Evolutionary conservation across 2,888 invertebrate genomes (phyloP), one percentile per base, ranked within the genome.

Genomic region (Chymomyza caudatula): DNA sequence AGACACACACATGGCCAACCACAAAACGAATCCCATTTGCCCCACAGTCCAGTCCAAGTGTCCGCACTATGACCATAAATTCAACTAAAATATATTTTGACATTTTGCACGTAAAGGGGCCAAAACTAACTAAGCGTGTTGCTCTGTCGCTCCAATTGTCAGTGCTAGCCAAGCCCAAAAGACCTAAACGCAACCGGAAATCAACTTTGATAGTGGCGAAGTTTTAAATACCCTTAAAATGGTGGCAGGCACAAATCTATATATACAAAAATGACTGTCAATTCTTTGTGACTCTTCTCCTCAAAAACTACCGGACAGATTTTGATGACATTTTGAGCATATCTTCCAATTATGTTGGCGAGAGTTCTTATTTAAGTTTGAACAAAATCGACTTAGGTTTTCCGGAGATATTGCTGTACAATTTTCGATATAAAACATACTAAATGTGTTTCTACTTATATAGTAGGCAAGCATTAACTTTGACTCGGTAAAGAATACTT

Each of bases 81-180:
- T 82, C 82, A 77, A 82, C 77, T 76, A 71, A 84, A 82, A 82
- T 82, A 76, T 82, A 82, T 82, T 82, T 84, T 82, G 82, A 82
- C 82, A 82, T 84, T 82, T 84, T 77, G 81, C 78, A 81, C 81
- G 81, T 78, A 71, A 78, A 73, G 79, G 47, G 54, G 13, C 57
- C 57, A 66, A 72, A 62, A 71, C 66, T 73, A 78, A 78, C 80
- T 80, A 83, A 80, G 78, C 78, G 74, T 73, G 73, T 53, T 51
- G 51, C 20, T 20, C 51, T 51, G 29, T 37, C 29, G 29, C 29
- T 11, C 29, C 29, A 37, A 37, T 37, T 37, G 29, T 37, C 29
- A 37, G 29, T 37, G 29, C 23, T 3, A 25, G 25, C 43, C 37
- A 17, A 19, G 43, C 13, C 17, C 20, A 11, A 19, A 29, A 55